Evolutionary conservation across 2,888 invertebrate species (phyloP).

Genomic region (Plutella xylostella): DNA sequence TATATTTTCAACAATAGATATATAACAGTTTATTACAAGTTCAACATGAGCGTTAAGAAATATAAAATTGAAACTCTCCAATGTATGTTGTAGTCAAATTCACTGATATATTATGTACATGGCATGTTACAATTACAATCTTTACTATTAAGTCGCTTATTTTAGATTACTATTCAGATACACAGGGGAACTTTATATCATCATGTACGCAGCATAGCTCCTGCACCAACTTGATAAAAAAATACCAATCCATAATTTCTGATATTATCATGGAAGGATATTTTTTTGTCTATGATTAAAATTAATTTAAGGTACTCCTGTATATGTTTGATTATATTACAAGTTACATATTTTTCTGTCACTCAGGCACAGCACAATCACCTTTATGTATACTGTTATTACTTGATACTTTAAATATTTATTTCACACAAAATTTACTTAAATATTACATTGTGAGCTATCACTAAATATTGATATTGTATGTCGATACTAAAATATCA

Average conservation of each 20-base stretch:
- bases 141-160: conserved; percentile 3
- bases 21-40: conserved; percentile 36
- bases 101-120: conserved; percentile 4
- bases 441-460: too few species aligned
- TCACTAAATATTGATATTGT: too few species aligned
- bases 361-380: conserved; percentile 3
- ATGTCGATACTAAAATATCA: too few species aligned
- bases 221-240: too few species aligned
- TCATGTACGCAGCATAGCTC: too few species aligned
- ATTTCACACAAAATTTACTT: too few species aligned
- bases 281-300: too few species aligned
- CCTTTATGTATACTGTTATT: conserved; percentile 1
- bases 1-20: conserved; percentile 58
- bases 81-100: background rate
- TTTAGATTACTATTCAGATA: background rate
- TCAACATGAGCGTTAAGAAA: conserved; percentile 35
- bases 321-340: background rate
- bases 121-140: background rate
- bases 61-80: conserved; percentile 30
- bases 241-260: too few species aligned
- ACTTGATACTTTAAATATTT: too few species aligned
- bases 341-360: background rate
- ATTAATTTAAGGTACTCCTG: too few species aligned
- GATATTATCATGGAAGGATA: too few species aligned
- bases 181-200: too few species aligned